A percentile compares a stretch with the other conserved stretches of the same genome.
Conservation (phyloP, 2,888 invertebrate genomes). For the Cacoxenus indagator region DNA sequence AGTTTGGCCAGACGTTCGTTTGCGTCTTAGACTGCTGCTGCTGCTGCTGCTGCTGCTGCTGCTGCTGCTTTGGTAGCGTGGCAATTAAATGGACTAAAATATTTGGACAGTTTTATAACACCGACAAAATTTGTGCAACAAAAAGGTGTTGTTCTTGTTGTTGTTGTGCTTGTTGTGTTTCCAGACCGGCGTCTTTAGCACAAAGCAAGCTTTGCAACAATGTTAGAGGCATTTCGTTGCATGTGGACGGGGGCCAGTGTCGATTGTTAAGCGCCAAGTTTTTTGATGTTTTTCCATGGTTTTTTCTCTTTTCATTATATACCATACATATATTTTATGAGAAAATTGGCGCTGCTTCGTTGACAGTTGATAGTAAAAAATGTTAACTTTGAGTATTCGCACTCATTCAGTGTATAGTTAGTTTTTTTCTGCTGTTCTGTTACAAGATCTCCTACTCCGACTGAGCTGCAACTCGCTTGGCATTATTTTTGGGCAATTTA, state of each 20-base stretch:
- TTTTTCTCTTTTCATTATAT: too few relatives aligned
- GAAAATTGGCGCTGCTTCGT: not conserved
- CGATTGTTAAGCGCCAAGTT: not conserved
- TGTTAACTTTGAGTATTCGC: constrained; percentile 5
- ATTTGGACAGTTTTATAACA: constrained; percentile 30
- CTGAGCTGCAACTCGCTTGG: too few relatives aligned
- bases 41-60: not conserved
- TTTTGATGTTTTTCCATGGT: not conserved
- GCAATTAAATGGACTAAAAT: constrained; percentile 25
- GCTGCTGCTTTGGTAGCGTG: not conserved
- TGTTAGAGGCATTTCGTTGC: not conserved
- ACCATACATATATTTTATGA: too few relatives aligned
- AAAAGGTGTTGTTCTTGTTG: not conserved
- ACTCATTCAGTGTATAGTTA: too few relatives aligned
- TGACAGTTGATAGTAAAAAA: constrained; percentile 2
- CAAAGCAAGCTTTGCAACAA: not conserved
- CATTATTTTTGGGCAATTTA: too few relatives aligned
- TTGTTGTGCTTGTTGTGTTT: not conserved
- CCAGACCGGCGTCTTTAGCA: not conserved
- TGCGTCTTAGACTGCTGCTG: too few relatives aligned
- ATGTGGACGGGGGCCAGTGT: not conserved
- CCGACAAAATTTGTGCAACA: not conserved
- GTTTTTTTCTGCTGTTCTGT: too few relatives aligned
- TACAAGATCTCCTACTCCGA: too few relatives aligned
- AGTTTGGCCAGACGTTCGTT: too few relatives aligned